Evolutionary conservation across 1,140 invertebrate species (phyloP).

Genomic region (Alviniconcha marisindica): DNA sequence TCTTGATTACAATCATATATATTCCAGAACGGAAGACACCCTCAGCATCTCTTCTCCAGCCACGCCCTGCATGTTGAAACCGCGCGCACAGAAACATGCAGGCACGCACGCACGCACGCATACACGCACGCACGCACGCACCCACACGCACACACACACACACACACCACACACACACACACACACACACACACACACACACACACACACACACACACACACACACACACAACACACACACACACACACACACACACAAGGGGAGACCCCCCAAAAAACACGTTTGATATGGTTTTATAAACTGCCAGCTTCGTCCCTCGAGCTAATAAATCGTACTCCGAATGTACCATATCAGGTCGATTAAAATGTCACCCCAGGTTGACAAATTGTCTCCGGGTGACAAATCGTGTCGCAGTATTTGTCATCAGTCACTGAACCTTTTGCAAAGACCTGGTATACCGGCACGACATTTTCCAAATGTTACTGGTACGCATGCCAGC

Average conservation of each 20-base stretch:
- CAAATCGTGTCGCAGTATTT: not conserved
- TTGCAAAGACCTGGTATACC: not conserved
- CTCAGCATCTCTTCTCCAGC: not conserved
- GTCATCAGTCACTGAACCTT: not conserved
- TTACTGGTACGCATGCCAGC: not conserved
- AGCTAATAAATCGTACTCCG: not conserved
- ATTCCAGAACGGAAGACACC: not conserved
- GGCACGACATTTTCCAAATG: not conserved
- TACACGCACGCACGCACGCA: no score
- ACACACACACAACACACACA: not conserved
- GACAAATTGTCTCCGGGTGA: not conserved
- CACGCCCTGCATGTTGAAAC: not conserved
- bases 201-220: not conserved
- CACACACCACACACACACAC: slow-evolving; percentile 14
- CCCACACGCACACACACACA: not conserved
- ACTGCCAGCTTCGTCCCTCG: not conserved
- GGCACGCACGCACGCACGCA: not conserved
- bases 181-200: not conserved
- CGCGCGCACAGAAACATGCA: not conserved
- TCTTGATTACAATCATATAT: not conserved
- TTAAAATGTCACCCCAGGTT: not conserved
- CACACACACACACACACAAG: slow-evolving; percentile 10
- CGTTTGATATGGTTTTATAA: no score
- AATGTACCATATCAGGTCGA: not conserved
- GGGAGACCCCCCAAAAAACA: not conserved